A percentile compares a stretch with the other conserved stretches of the same genome.
Conservation (phyloP, 2,797 vertebrate species). For the Peromyscus attwateri region DNA sequence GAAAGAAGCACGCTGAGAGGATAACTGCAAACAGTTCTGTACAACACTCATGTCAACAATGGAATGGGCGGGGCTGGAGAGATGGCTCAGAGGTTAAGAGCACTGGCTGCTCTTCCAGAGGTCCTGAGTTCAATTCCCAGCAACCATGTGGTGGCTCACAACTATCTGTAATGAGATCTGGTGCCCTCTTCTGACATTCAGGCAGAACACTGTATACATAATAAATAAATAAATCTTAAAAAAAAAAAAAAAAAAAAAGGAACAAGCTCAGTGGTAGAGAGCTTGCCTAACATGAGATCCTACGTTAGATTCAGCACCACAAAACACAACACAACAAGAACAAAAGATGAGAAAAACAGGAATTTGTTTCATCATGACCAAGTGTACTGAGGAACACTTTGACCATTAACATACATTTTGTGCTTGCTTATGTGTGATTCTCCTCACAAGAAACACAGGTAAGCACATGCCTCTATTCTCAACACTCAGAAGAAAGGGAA, state of each 20-base stretch:
- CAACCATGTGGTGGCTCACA: no score
- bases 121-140: no score
- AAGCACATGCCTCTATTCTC: neutral
- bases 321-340: neutral
- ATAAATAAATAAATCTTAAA: neutral
- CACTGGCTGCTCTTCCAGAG: no score
- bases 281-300: neutral
- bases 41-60: conserved; percentile 60
- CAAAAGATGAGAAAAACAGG: neutral
- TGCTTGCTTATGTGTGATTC: conserved; percentile 17
- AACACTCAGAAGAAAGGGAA: neutral
- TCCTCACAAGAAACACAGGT: conserved; percentile 23
- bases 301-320: neutral
- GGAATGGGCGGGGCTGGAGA: no score
- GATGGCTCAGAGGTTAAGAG: no score
- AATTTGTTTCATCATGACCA: conserved; percentile 18
- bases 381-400: neutral
- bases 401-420: conserved; percentile 16
- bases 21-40: conserved; percentile 22
- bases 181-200: no score
- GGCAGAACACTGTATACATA: no score
- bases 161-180: no score
- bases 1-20: neutral
- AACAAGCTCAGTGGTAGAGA: neutral
- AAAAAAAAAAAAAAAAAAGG: conserved; percentile 62